Base-by-base conservation (phyloP, 2,888 invertebrate genomes). In the Vanessa cardui region DNA sequence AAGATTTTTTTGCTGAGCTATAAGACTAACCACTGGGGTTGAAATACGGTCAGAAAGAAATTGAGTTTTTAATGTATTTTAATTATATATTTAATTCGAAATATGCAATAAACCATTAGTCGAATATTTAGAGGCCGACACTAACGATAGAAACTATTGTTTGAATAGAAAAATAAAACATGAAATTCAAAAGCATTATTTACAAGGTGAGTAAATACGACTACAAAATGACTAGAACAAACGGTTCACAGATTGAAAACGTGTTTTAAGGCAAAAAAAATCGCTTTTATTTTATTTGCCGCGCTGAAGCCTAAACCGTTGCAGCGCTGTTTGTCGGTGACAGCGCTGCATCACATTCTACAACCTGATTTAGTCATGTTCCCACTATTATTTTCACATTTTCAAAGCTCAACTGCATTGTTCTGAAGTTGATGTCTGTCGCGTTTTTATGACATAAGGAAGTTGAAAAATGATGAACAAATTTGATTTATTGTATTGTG, bases 281-380 rank as follows among this genome's bases (percentile, higher is more conserved):
- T 64, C 58, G 16, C 59, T 64, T 45, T 12, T 56, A 66, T 66
- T 69, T 69, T 62, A 62, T 66, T 66, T 70, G 58, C 49, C 26
- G 26, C 62, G 39, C 58, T 46, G 58, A 44, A 58, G 64, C 62
- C 62, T 58, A 59, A 64, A 59, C 54, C 54, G 50, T 68, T 62
- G 49, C 59, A 64, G 64, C 58, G 62, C 52, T 64, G 64, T 70
- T 64, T 65, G 65, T 47, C 61, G 64, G 44, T 64, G 70, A 68
- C 68, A 64, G 64, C 54, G 62, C 58, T 68, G 68, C 62, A 64
- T 64, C 64, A n/a, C 49, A 67, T 65, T 31, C 16, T 54, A 58
- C 62, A 66, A 63, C 59, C 52, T 64, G 64, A 66, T 71, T 69
- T 58, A 62, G 52, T 54, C 39, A 58, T 46, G 61, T 60, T 50